Conservation (phyloP, 92 coral and sea anemone genomes). For the Zoanthus sociatus region DNA sequence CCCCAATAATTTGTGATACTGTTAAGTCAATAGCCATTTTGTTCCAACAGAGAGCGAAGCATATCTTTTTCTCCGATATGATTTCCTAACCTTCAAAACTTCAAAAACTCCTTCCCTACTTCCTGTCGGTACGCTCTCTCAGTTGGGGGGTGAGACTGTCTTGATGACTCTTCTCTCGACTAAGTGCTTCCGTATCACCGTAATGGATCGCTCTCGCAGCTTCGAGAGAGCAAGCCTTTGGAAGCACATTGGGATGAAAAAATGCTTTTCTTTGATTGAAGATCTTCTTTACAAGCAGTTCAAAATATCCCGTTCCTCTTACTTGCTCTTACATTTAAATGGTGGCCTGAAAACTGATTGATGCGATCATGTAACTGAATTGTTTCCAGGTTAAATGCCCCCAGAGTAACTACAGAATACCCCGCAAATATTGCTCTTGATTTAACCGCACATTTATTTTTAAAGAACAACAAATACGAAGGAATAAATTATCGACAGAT, state of each 20-base stretch:
- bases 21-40: too few relatives aligned
- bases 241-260: neutral
- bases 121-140: neutral
- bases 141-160: neutral
- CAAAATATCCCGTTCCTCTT: neutral
- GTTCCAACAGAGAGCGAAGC: neutral
- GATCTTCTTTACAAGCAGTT: neutral
- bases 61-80: neutral
- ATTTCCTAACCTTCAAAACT: neutral
- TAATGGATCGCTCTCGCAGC: neutral
- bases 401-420: too few relatives aligned
- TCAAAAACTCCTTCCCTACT: neutral
- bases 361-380: neutral
- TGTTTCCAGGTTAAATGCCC: neutral
- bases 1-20: too few relatives aligned
- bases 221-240: neutral
- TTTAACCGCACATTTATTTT: too few relatives aligned
- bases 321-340: neutral
- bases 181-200: neutral
- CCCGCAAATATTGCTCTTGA: too few relatives aligned
- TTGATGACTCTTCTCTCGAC: neutral
- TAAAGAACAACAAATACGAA: too few relatives aligned
- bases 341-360: conserved; percentile 5
- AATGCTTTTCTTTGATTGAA: neutral
- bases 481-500: too few relatives aligned